A percentile compares a stretch with the other conserved stretches of the same genome.
These are phyloP conservation scores for Thalassaphorura encarpata DNA, from an alignment of 1,140 invertebrate species.

Conservation along the genomic window DNA sequence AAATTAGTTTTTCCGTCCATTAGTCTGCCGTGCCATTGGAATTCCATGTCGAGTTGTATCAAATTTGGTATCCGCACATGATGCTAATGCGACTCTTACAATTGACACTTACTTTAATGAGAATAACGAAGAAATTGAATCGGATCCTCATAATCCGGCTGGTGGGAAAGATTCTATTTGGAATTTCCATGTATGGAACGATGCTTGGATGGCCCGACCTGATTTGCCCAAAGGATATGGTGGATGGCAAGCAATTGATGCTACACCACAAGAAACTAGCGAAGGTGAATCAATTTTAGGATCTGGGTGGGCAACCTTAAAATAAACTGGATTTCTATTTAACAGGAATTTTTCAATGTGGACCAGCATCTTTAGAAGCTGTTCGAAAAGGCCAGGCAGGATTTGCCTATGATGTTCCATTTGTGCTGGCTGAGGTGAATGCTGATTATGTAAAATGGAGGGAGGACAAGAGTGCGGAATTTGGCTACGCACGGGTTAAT, in stretches of 20 bases:
- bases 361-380: slow-evolving; percentile 54
- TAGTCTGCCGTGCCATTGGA: slow-evolving; percentile 59
- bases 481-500: slow-evolving; percentile 55
- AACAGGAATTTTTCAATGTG: slow-evolving; percentile 50
- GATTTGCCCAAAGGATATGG: slow-evolving; percentile 47
- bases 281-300: background rate
- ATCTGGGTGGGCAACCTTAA: no score
- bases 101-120: slow-evolving; percentile 58
- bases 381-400: slow-evolving; percentile 64
- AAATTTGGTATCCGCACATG: slow-evolving; percentile 63
- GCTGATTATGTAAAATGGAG: slow-evolving; percentile 60
- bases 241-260: slow-evolving; percentile 69
- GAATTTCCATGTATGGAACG: slow-evolving; percentile 82
- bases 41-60: slow-evolving; percentile 59
- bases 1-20: slow-evolving; percentile 19
- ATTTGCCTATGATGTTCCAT: slow-evolving; percentile 60
- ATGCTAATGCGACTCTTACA: slow-evolving; percentile 59
- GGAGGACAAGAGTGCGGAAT: slow-evolving; percentile 52
- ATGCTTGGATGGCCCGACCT: slow-evolving; percentile 42
- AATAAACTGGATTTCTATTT: no score
- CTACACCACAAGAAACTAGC: slow-evolving; percentile 59
- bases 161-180: slow-evolving; percentile 52
- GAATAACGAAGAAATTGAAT: slow-evolving; percentile 48
- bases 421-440: slow-evolving; percentile 69
- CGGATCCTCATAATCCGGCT: slow-evolving; percentile 45